Conservation (phyloP, 2,113 vertebrate genomes). For the Myxocyprinus asiaticus region DNA sequence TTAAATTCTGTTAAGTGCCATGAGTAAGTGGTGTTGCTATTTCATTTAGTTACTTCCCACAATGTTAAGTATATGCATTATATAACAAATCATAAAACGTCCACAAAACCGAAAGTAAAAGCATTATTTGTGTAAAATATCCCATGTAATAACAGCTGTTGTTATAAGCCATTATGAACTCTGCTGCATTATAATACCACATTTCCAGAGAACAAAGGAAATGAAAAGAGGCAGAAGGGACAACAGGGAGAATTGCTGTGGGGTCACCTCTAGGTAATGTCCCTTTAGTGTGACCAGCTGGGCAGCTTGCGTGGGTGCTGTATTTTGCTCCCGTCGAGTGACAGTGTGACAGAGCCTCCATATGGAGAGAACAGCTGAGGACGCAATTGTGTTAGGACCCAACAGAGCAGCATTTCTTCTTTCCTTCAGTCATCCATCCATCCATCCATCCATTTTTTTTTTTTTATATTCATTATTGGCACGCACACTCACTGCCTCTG, state of each 20-base stretch:
- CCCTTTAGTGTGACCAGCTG: constrained; percentile 67
- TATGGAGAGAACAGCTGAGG: constrained; percentile 68
- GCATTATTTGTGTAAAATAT: no score
- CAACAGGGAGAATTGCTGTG: constrained; percentile 1
- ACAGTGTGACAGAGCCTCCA: constrained; percentile 60
- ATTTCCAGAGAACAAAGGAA: not conserved
- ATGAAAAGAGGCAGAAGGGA: constrained; percentile 59
- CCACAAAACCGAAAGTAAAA: no score
- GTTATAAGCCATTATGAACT: not conserved
- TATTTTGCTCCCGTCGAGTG: constrained; percentile 56
- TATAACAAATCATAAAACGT: no score
- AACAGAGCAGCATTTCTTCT: constrained; percentile 60
- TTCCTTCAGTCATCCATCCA: constrained; percentile 3
- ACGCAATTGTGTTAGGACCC: constrained; percentile 69
- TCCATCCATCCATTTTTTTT: constrained; percentile 31
- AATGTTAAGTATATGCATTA: no score
- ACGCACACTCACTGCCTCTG: constrained; percentile 32
- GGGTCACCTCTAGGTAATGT: constrained; percentile 71
- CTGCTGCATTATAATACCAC: not conserved
- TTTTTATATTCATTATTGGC: constrained; percentile 2
- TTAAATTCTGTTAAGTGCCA: no score
- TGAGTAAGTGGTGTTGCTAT: no score
- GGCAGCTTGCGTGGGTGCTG: constrained; percentile 54
- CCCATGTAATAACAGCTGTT: not conserved
- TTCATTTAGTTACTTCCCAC: no score